Base-by-base conservation (phyloP, 2,113 vertebrate species). In the Felis chaus region DNA sequence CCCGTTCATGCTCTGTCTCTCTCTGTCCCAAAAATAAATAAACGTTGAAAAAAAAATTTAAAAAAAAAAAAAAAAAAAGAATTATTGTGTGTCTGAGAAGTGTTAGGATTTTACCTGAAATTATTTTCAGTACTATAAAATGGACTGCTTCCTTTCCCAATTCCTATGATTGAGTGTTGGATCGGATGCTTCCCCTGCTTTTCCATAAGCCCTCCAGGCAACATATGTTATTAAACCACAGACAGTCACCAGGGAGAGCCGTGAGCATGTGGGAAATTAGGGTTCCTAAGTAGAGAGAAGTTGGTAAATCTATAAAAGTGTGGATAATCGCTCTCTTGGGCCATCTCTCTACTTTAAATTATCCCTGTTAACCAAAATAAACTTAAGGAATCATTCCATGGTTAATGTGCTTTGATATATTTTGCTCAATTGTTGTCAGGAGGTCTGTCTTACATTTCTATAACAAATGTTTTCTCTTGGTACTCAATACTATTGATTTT, bases 171-270 rank as follows among this genome's bases (percentile, higher is more conserved):
- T 31, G 83, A 66, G 53, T 65, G 89, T 23, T 1, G 33, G 85
- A 92, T 48, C 53, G 71, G 21, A 79, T 63, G 19, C 69, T 93
- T 88, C 84, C 10, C 3, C 10, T 73, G 82, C 57, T 96, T 78
- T 86, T 92, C 91, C 53, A 8, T 50, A 61, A 61, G 69, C 95
- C 91, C 97, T 94, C 83, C 55, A 92, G 95, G 94, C 97, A 91
- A 93, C 98, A 83, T 93, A 87, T 89, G 97, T 97, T 98, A 98
- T 98, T 98, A 98, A 98, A 97, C 96, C 92, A 86, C 83, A 97
- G 97, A 89, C 21, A 66, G 94, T 91, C 97, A 94, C 84, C 66
- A 93, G 96, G 96, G 98, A 94, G 33, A 87, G 50, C 85, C 33
- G 1, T 68, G 95, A 93, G 74, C 94, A 92, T 94, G 94, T 98